Percentiles rank a stretch among this genome's conserved stretches.
phyloP scores from a whole-genome alignment of 2,888 invertebrate genomes.

The Leptothorax acervorum region DNA sequence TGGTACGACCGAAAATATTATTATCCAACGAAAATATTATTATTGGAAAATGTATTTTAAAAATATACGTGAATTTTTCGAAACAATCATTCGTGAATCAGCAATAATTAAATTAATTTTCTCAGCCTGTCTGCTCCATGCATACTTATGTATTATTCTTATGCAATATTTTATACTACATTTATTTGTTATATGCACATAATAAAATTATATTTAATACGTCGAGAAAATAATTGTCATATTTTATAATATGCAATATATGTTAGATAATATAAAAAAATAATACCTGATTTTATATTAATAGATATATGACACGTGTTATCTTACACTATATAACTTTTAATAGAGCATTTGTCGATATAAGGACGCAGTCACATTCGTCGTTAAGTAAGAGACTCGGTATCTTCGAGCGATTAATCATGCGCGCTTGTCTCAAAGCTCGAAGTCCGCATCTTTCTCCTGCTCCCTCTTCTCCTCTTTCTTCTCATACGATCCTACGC shows the following conservation, averaged over 20 bases:
- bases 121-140: not conserved
- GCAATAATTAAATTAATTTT: not conserved
- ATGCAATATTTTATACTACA: not conserved
- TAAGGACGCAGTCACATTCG: slow-evolving; percentile 28
- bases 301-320: too few relatives aligned
- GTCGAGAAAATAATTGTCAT: not conserved
- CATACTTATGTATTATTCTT: not conserved
- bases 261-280: not conserved
- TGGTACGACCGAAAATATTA: not conserved
- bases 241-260: not conserved
- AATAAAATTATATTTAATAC: slow-evolving; percentile 2
- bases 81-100: not conserved
- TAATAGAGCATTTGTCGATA: slow-evolving; percentile 28
- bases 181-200: not conserved
- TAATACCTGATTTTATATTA: not conserved
- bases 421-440: slow-evolving; percentile 43
- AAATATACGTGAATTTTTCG: not conserved
- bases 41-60: not conserved
- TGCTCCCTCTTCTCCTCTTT: slow-evolving; percentile 8
- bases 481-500: not conserved
- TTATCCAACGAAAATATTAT: not conserved
- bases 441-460: slow-evolving; percentile 19
- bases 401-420: slow-evolving; percentile 58
- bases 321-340: not conserved
- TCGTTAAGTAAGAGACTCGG: slow-evolving; percentile 27